Evolutionary conservation across 2,888 invertebrate species (phyloP).

Genomic region (Agriopis aurantiaria): DNA sequence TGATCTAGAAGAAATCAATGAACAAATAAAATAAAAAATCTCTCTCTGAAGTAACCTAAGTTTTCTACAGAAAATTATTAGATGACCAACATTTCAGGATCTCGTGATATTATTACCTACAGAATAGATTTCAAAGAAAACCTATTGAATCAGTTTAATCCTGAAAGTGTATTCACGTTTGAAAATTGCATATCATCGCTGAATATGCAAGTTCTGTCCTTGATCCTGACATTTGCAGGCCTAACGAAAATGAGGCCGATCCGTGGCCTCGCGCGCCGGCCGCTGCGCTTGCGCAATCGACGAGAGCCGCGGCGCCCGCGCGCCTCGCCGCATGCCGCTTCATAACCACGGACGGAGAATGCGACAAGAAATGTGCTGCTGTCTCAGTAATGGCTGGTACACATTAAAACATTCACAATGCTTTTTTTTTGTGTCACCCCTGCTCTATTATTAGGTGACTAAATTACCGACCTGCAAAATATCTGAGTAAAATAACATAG

Average conservation of each 20-base stretch:
- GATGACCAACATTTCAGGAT: background rate
- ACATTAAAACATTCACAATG: too few relatives aligned
- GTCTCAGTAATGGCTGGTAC: slow-evolving; percentile 28
- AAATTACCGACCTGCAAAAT: too few relatives aligned
- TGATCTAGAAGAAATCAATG: too few relatives aligned
- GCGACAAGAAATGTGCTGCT: slow-evolving; percentile 16
- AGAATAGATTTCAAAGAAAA: background rate
- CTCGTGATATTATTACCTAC: background rate
- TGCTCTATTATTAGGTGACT: too few relatives aligned
- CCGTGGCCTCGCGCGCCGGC: slow-evolving; percentile 66
- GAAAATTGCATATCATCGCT: slow-evolving; percentile 37
- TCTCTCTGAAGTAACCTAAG: too few relatives aligned
- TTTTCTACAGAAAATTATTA: too few relatives aligned
- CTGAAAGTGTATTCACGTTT: slow-evolving; percentile 22
- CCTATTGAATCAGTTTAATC: slow-evolving; percentile 1
- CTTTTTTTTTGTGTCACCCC: too few relatives aligned
- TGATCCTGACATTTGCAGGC: slow-evolving; percentile 78
- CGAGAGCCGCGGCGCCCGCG: slow-evolving; percentile 16
- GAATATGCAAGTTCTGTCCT: slow-evolving; percentile 58
- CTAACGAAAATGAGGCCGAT: slow-evolving; percentile 68
- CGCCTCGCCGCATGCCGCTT: slow-evolving; percentile 31
- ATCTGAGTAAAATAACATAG: too few relatives aligned
- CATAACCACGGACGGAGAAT: slow-evolving; percentile 17
- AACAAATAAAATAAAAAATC: too few relatives aligned
- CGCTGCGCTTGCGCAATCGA: slow-evolving; percentile 64